Percentiles rank a stretch among this genome's conserved stretches.
Evolutionary conservation across 2,113 vertebrate genomes (phyloP).

Genomic region (Chlorocebus sabaeus): DNA sequence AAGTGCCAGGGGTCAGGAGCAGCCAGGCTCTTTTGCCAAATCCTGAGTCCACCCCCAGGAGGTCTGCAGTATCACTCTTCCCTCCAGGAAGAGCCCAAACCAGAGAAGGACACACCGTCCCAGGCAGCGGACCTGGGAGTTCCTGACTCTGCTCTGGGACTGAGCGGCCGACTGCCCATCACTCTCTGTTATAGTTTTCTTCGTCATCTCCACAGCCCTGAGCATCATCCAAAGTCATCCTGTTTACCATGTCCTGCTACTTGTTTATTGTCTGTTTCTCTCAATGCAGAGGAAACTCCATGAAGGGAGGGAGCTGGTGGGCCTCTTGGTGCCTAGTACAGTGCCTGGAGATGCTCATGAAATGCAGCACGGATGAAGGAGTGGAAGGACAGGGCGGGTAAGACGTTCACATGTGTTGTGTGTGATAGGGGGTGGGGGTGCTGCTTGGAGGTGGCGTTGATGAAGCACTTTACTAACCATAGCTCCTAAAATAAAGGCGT

Average conservation of each 20-base stretch:
- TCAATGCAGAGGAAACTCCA: background rate
- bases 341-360: background rate
- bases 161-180: background rate
- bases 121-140: accelerated
- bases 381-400: background rate
- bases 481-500: constrained; percentile 52
- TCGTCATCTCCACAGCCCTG: background rate
- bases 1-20: no score
- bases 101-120: background rate
- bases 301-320: background rate
- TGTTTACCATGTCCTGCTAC: background rate
- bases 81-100: background rate
- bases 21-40: background rate
- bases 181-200: background rate
- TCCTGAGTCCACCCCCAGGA: background rate
- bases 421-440: background rate
- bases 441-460: background rate
- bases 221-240: background rate
- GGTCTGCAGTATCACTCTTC: background rate
- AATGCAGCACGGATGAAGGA: background rate
- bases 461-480: constrained; percentile 25
- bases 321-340: background rate
- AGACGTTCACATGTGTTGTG: background rate
- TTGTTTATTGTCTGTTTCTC: background rate
- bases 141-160: background rate